Conservation (phyloP, 2,797 vertebrate genomes). For the Erithacus rubecula region DNA sequence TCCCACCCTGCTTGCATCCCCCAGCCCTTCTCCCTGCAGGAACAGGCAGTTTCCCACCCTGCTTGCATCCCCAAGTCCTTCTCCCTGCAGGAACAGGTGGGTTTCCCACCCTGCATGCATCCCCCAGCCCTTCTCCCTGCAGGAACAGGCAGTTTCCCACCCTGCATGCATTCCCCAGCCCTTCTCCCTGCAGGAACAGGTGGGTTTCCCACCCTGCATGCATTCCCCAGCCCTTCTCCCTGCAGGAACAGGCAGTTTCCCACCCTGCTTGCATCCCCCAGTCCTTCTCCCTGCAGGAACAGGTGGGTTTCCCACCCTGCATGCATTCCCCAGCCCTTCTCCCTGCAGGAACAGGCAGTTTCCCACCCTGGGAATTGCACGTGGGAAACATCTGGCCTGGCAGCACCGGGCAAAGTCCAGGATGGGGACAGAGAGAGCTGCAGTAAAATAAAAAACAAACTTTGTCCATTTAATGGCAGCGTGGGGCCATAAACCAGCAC, state of each 20-base stretch:
- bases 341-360: rapidly evolving
- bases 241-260: rapidly evolving
- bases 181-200: rapidly evolving
- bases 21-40: rapidly evolving
- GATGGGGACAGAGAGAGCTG: neutral
- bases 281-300: rapidly evolving
- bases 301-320: too few species aligned
- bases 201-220: rapidly evolving
- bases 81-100: rapidly evolving
- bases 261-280: rapidly evolving
- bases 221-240: neutral
- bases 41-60: rapidly evolving
- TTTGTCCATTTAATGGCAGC: neutral
- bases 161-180: rapidly evolving
- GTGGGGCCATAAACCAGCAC: neutral
- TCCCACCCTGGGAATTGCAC: neutral
- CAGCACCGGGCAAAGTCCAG: neutral
- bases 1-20: rapidly evolving
- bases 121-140: neutral
- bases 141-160: rapidly evolving
- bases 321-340: neutral
- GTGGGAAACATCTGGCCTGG: neutral
- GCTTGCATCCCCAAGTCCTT: rapidly evolving
- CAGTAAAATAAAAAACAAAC: neutral
- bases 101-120: rapidly evolving